Percentiles rank a stretch among this genome's conserved stretches.
These are phyloP conservation scores for Tetramorium parvispinum DNA, from an alignment of 1,140 invertebrate genomes.

Conservation along the genomic window DNA sequence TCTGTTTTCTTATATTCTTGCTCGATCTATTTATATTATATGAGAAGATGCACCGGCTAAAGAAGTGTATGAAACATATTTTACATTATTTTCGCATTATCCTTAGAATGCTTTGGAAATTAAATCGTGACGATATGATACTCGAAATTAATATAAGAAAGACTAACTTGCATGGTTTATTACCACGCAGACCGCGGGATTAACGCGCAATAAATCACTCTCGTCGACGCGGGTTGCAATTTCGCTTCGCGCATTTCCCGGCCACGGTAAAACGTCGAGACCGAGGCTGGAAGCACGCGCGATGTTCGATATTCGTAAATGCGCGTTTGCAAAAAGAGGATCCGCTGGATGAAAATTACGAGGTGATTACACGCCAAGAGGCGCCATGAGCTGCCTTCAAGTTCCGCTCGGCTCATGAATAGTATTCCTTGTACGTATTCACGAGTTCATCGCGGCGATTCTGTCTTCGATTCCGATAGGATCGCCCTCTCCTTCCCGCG, in stretches of 20 bases:
- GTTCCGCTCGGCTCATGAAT: slow-evolving; percentile 65
- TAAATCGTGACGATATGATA: not conserved
- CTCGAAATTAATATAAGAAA: not conserved
- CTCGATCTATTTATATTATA: not conserved
- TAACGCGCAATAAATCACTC: slow-evolving; percentile 41
- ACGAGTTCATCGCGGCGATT: slow-evolving; percentile 65
- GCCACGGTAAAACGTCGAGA: not conserved
- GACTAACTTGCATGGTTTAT: slow-evolving; percentile 12
- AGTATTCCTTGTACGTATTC: slow-evolving; percentile 68
- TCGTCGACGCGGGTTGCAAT: slow-evolving; percentile 4
- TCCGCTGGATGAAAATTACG: slow-evolving; percentile 62
- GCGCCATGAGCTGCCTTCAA: slow-evolving; percentile 33
- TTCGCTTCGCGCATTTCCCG: not conserved
- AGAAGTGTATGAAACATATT: not conserved
- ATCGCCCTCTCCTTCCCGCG: not conserved
- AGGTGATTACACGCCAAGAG: slow-evolving; percentile 53
- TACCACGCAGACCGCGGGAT: not conserved
- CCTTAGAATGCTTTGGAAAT: not conserved
- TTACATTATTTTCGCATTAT: not conserved
- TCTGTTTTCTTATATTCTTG: not conserved
- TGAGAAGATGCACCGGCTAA: not conserved
- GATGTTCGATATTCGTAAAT: slow-evolving; percentile 56
- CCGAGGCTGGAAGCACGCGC: slow-evolving; percentile 13
- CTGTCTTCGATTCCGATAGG: slow-evolving; percentile 59
- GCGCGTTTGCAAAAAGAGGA: slow-evolving; percentile 29